phyloP scores from a whole-genome alignment of 2,113 vertebrate species.

The Eclectus roratus region DNA sequence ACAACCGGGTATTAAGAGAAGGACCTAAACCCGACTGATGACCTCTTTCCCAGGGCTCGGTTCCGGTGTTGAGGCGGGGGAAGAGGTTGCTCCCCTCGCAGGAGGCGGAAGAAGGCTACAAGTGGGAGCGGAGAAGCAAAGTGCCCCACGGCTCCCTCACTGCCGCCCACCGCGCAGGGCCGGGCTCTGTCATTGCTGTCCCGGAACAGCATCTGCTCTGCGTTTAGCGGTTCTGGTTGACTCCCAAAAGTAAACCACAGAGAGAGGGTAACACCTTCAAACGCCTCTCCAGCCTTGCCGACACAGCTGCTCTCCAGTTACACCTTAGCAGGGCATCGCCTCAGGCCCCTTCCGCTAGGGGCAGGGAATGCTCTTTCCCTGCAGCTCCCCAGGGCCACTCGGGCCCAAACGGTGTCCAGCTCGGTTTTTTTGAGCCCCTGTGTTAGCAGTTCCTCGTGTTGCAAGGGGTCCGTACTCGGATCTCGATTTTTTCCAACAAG shows the following conservation, averaged over 20 bases:
- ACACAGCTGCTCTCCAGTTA: neutral
- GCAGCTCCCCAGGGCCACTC: neutral
- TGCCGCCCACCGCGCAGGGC: rapidly evolving
- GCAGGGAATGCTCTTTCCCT: neutral
- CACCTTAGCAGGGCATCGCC: neutral
- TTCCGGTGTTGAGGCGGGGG: rapidly evolving
- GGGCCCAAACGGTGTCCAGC: neutral
- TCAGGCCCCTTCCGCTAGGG: neutral
- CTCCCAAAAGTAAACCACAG: neutral
- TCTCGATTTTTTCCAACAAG: neutral
- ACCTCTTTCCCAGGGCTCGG: rapidly evolving
- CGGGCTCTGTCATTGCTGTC: neutral
- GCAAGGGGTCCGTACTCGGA: rapidly evolving
- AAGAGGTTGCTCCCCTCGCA: rapidly evolving
- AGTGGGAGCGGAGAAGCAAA: too few relatives aligned
- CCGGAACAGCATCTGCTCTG: rapidly evolving
- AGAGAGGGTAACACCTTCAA: neutral
- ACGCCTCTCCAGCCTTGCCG: neutral
- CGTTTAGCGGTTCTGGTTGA: rapidly evolving
- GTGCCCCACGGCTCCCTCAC: neutral
- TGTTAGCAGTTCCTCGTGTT: rapidly evolving
- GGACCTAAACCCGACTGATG: neutral
- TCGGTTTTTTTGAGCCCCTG: neutral
- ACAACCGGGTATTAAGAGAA: neutral
- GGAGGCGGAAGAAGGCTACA: neutral